Evolutionary conservation across 2,888 invertebrate genomes (phyloP).

Genomic region (Watsonalla cultraria): DNA sequence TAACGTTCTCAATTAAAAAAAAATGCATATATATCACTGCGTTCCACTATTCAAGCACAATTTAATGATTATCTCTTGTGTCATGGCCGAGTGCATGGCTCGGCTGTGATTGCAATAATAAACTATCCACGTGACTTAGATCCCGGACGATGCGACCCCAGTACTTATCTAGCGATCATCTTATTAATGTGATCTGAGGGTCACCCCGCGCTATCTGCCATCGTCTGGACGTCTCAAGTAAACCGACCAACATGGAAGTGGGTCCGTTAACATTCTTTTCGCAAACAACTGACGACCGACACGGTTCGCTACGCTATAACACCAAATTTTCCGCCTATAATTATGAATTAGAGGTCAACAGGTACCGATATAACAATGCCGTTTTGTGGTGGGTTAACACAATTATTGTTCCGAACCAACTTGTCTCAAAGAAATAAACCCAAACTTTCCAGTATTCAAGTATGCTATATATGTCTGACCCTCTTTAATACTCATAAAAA

Average conservation of each 20-base stretch:
- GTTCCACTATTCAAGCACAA: not conserved
- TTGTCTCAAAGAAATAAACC: not conserved
- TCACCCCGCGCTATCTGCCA: conserved; percentile 38
- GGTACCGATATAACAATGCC: conserved; percentile 30
- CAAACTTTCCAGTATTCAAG: not conserved
- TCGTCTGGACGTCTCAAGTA: conserved; percentile 23
- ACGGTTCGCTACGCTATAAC: conserved; percentile 48
- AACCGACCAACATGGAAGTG: conserved; percentile 43
- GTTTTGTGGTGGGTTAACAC: conserved; percentile 32
- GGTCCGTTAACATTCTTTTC: conserved; percentile 66
- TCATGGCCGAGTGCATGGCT: not conserved
- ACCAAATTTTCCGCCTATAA: conserved; percentile 58
- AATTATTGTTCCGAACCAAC: conserved; percentile 23
- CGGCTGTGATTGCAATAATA: not conserved
- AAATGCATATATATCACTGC: too few species aligned
- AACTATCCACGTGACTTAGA: not conserved
- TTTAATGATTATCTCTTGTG: not conserved
- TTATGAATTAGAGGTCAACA: conserved; percentile 53
- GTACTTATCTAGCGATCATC: not conserved
- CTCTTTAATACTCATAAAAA: too few species aligned
- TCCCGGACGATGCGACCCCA: not conserved
- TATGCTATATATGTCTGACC: too few species aligned
- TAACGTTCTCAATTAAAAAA: not conserved
- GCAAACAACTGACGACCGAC: conserved; percentile 46
- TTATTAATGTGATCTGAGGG: conserved; percentile 17